Conservation (phyloP, 1,140 invertebrate genomes). For the Thrips palmi region DNA sequence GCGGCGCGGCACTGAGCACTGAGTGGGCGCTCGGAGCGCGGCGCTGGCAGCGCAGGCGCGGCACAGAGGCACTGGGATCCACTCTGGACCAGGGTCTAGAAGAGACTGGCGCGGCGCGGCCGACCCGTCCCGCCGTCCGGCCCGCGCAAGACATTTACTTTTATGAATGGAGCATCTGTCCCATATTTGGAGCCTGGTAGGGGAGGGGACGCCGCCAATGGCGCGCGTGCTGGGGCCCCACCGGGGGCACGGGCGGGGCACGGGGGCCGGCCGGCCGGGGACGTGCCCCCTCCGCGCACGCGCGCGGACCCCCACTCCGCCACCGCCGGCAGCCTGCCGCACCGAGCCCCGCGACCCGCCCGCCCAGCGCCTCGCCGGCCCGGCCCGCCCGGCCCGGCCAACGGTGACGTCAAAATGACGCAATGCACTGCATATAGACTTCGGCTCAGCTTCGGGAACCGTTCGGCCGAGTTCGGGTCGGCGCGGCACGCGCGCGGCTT, state of each 20-base stretch:
- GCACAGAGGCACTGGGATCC: too few species aligned
- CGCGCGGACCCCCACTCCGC: too few species aligned
- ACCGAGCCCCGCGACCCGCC: too few species aligned
- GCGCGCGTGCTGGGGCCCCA: conserved; percentile 21
- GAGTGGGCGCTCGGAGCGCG: conserved; percentile 13
- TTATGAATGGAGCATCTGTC: conserved; percentile 44
- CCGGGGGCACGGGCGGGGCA: conserved; percentile 4
- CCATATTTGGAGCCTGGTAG: conserved; percentile 39
- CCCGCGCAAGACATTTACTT: conserved; percentile 31
- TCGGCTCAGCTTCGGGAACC: too few species aligned
- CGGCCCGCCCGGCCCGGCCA: conserved; percentile 2
- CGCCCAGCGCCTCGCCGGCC: too few species aligned
- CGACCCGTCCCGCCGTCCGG: conserved; percentile 23
- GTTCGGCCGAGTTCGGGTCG: too few species aligned
- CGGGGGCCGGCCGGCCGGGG: not conserved
- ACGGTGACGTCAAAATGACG: not conserved
- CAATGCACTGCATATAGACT: too few species aligned
- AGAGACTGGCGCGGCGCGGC: too few species aligned
- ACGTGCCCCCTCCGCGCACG: too few species aligned
- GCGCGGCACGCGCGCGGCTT: too few species aligned
- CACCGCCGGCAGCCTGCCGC: too few species aligned
- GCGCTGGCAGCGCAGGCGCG: conserved; percentile 11
- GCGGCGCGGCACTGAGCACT: conserved; percentile 3
- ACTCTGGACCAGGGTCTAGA: too few species aligned
- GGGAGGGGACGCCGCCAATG: conserved; percentile 32